Conservation (phyloP, 2,888 invertebrate genomes). For the Leucophenga maculata region DNA sequence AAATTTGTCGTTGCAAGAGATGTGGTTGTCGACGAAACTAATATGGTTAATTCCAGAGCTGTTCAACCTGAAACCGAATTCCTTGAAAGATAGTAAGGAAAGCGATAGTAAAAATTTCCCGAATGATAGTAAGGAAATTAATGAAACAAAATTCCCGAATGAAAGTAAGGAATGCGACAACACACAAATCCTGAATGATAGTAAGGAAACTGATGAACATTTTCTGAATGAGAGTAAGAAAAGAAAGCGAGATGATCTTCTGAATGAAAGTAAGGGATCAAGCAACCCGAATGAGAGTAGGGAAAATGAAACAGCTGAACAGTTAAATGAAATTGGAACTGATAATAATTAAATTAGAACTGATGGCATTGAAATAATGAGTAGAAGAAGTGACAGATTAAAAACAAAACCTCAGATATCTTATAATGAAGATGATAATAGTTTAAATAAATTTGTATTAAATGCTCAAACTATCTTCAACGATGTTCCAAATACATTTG, state of each 20-base stretch:
- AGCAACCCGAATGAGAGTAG: no score
- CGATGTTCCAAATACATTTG: slow-evolving; percentile 38
- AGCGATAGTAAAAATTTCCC: slow-evolving; percentile 1
- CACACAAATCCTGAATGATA: no score
- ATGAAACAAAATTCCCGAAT: no score
- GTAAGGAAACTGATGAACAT: no score
- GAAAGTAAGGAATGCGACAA: no score
- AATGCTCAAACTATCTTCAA: slow-evolving; percentile 25
- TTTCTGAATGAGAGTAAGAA: no score
- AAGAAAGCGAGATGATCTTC: no score
- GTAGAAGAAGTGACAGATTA: slow-evolving; percentile 32
- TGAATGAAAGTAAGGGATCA: no score
- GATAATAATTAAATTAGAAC: no score
- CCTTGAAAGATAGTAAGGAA: slow-evolving; percentile 27
- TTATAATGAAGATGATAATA: slow-evolving; percentile 10
- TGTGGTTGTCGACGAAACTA: slow-evolving; percentile 14
- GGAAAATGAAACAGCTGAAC: neutral
- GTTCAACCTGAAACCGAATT: neutral
- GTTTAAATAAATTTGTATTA: slow-evolving; percentile 29
- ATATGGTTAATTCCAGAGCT: slow-evolving; percentile 10
- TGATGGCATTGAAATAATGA: neutral
- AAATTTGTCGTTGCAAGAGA: slow-evolving; percentile 13
- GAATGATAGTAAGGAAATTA: slow-evolving; percentile 25
- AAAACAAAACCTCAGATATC: slow-evolving; percentile 29
- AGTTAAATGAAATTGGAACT: no score